A percentile compares a stretch with the other conserved stretches of the same genome.
These are phyloP conservation scores for Brachionus angularis DNA, from an alignment of 1,140 invertebrate species.

Conservation along the genomic window DNA sequence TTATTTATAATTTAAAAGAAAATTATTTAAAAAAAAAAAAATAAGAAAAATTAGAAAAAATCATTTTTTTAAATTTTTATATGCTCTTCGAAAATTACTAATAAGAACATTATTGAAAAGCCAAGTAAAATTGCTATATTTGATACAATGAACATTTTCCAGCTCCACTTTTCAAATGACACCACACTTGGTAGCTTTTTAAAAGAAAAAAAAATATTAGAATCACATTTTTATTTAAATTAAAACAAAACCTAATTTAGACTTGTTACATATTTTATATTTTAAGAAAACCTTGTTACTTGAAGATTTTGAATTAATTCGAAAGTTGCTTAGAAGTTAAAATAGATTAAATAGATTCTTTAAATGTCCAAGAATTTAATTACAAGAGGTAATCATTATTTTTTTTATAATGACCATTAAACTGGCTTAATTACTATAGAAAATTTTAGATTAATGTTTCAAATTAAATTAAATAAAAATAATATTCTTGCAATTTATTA, in stretches of 20 bases:
- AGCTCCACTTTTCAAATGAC: constrained; percentile 31
- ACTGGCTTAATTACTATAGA: no score
- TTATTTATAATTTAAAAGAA: no score
- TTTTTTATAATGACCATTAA: no score
- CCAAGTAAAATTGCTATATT: constrained; percentile 28
- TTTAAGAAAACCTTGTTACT: no score
- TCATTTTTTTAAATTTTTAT: constrained; percentile 32
- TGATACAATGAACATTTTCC: constrained; percentile 34
- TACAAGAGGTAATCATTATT: no score
- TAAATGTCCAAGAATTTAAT: background rate
- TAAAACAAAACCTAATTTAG: background rate
- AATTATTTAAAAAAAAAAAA: background rate
- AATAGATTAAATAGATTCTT: background rate
- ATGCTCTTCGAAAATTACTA: constrained; percentile 35
- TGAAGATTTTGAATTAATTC: no score
- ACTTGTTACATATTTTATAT: background rate
- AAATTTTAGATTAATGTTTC: no score
- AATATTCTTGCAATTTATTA: no score
- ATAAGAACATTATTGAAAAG: constrained; percentile 27
- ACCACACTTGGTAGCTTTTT: constrained; percentile 15
- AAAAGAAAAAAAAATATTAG: background rate
- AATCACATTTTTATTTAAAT: background rate
- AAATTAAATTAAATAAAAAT: no score
- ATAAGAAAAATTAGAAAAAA: background rate
- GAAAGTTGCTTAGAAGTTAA: no score